Conservation (phyloP, 2,888 invertebrate genomes). For the Cistogaster globosa region DNA sequence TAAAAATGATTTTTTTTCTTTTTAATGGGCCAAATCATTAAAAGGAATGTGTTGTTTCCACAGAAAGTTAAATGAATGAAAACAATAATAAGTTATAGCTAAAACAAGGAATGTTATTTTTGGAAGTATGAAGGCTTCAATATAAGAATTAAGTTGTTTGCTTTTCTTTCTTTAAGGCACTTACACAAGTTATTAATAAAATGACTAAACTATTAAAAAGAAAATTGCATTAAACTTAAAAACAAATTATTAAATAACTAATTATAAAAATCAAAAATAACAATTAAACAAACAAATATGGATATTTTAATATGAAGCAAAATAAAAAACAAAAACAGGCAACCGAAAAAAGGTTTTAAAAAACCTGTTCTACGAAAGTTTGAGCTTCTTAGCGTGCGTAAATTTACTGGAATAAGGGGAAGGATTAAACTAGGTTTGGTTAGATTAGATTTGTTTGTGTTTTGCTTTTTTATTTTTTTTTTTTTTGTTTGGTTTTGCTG, state of each 20-base stretch:
- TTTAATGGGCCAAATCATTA: constrained; percentile 2
- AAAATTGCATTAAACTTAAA: constrained; percentile 46
- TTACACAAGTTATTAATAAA: constrained; percentile 14
- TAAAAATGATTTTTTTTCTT: neutral
- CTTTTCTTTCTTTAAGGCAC: constrained; percentile 20
- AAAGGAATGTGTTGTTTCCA: constrained; percentile 36
- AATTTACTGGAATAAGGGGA: constrained; percentile 19
- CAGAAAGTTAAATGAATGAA: constrained; percentile 4
- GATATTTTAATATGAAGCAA: constrained; percentile 1
- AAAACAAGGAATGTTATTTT: constrained; percentile 57
- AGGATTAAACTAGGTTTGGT: constrained; percentile 22
- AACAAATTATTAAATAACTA: constrained; percentile 42
- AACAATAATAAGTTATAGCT: constrained; percentile 20
- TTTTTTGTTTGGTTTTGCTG: constrained; percentile 7
- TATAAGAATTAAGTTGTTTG: constrained; percentile 5
- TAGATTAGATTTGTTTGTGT: constrained; percentile 34
- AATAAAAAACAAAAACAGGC: constrained; percentile 49
- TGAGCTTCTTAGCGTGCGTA: constrained; percentile 33
- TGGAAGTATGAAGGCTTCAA: constrained; percentile 56
- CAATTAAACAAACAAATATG: constrained; percentile 41
- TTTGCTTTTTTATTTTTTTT: neutral
- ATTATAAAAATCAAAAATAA: constrained; percentile 27
- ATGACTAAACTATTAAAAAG: constrained; percentile 1
- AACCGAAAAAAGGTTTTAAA: constrained; percentile 24
- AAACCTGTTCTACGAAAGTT: constrained; percentile 13